These are phyloP conservation scores for Pyralis farinalis DNA, from an alignment of 2,888 invertebrate genomes.

Conservation along the genomic window DNA sequence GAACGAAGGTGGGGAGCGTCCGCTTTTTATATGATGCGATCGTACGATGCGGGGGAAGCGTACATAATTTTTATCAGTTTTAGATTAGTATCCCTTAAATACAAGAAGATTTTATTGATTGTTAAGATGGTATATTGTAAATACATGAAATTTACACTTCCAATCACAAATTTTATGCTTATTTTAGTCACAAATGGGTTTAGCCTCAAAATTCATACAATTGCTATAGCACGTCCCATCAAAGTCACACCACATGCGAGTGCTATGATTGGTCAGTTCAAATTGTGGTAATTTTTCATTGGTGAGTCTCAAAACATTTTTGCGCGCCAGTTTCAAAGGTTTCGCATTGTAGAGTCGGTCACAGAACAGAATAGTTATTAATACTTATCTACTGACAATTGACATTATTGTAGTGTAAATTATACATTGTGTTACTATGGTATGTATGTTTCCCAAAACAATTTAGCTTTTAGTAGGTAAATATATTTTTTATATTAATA, in stretches of 20 bases:
- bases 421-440: no score
- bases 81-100: conserved; percentile 33
- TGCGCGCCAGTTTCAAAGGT: conserved; percentile 47
- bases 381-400: no score
- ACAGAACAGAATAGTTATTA: no score
- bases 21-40: conserved; percentile 72
- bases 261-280: conserved; percentile 52
- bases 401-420: no score
- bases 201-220: conserved; percentile 26
- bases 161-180: conserved; percentile 21
- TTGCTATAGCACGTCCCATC: conserved; percentile 57
- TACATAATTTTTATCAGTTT: conserved; percentile 55
- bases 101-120: conserved; percentile 31
- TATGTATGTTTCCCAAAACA: no score
- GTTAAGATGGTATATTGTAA: conserved; percentile 17
- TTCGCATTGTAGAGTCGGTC: no score
- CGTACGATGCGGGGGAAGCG: conserved; percentile 72
- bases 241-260: conserved; percentile 72
- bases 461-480: no score
- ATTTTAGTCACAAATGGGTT: conserved; percentile 38
- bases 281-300: conserved; percentile 39
- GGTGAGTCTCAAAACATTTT: conserved; percentile 27
- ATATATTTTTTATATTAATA: no score
- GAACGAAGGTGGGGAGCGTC: conserved; percentile 65
- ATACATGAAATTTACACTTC: conserved; percentile 21